Percentiles rank a stretch among this genome's conserved stretches.
phyloP scores from a whole-genome alignment of 2,797 vertebrate genomes.

The Phrynocephalus guinanensis region DNA sequence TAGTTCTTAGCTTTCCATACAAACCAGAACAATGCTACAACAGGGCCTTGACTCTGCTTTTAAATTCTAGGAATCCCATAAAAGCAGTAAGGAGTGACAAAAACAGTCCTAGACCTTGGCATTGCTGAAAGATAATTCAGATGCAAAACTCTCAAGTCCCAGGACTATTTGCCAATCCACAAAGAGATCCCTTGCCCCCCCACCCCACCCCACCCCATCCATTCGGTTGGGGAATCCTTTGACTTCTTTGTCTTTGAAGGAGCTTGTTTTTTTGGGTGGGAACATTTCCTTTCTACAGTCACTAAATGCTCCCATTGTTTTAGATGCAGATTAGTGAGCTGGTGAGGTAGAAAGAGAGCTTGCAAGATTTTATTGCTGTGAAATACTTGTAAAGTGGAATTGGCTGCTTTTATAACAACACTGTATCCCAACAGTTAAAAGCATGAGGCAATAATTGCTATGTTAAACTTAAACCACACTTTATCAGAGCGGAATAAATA shows the following conservation, averaged over 20 bases:
- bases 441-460: slow-evolving; percentile 46
- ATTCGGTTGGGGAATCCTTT: slow-evolving; percentile 61
- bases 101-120: slow-evolving; percentile 42
- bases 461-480: slow-evolving; percentile 45
- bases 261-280: slow-evolving; percentile 45
- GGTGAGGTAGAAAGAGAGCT: slow-evolving; percentile 59
- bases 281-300: slow-evolving; percentile 64
- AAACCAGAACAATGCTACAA: too few relatives aligned
- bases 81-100: not conserved
- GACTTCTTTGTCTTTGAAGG: slow-evolving; percentile 56
- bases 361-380: slow-evolving; percentile 69
- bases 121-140: slow-evolving; percentile 36
- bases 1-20: too few relatives aligned
- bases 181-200: slow-evolving; percentile 42
- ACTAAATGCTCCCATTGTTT: slow-evolving; percentile 61
- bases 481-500: not conserved
- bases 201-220: slow-evolving; percentile 2
- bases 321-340: slow-evolving; percentile 67
- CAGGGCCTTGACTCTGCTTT: slow-evolving; percentile 1
- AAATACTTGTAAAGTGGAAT: slow-evolving; percentile 66
- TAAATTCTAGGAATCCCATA: not conserved
- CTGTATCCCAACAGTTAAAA: slow-evolving; percentile 50
- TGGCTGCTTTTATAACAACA: slow-evolving; percentile 41
- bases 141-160: slow-evolving; percentile 59
- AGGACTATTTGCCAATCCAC: slow-evolving; percentile 35